Evolutionary conservation across 1,140 invertebrate species (phyloP).

Genomic region (Cotesia chilonis): DNA sequence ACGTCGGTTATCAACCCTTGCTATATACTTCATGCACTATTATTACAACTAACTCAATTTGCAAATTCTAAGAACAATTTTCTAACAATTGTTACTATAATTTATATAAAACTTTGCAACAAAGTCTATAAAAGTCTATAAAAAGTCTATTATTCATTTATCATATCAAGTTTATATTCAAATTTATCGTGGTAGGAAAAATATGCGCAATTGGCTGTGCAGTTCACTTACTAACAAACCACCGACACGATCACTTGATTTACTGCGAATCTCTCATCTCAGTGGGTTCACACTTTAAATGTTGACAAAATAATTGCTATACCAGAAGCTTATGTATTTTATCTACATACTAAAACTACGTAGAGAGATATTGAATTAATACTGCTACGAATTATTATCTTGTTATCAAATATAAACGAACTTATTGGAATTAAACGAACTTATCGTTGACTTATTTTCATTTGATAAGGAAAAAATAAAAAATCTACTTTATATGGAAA

Average conservation of each 20-base stretch:
- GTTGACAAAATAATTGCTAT: background rate
- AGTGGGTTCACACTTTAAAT: background rate
- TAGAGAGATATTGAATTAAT: background rate
- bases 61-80: conserved; percentile 1
- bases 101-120: background rate
- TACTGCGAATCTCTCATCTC: background rate
- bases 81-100: background rate
- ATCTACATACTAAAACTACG: background rate
- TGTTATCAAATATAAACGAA: background rate
- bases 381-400: background rate
- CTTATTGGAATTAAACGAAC: background rate
- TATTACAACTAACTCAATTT: background rate
- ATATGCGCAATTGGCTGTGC: background rate
- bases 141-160: background rate
- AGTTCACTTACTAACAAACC: background rate
- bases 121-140: background rate
- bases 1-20: background rate
- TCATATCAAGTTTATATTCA: no score
- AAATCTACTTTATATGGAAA: background rate
- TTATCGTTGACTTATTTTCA: background rate
- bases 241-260: background rate
- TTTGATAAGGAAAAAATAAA: background rate
- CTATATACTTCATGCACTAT: background rate
- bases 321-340: background rate
- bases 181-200: background rate